Base-by-base conservation (phyloP, 2,113 vertebrate genomes). In the Haemorhous mexicanus region DNA sequence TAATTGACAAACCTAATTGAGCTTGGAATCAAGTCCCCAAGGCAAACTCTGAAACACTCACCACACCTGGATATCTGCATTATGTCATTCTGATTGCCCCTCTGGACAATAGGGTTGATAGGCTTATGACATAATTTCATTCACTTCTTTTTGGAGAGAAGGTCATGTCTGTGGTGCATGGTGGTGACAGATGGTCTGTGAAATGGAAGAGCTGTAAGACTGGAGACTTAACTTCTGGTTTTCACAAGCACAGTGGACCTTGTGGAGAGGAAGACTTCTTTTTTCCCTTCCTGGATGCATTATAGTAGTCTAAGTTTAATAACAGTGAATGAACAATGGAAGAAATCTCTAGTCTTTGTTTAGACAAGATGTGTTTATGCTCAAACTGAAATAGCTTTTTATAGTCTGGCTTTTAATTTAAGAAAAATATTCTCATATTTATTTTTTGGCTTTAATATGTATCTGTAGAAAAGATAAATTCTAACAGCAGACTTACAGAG, bases 11-110 rank as follows among this genome's bases (percentile, higher is more conserved):
- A 94, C 49, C 58, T 94, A 92, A 95, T 87, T 79, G 81, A 91
- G 74, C 84, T 79, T 73, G 74, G 77, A 84, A 79, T 87, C 56
- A 24, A 47, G 70, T 95, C 95, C 91, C 78, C 19, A 35, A 89
- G 93, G 94, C 91, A 93, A 69, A 33, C 75, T 82, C 10, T 3
- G 91, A 50, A 96, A 87, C 66, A 35, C 76, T 82, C 84, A 46
- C 81, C 78, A 95, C 95, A 97, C 94, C 95, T 96, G 96, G 89
- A 95, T 69, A 10, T 95, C 93, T 96, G 95, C 78, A 72, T 96
- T 95, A 53, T 89, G 84, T 95, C 78, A 83, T 91, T 87, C 61
- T 91, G 85, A 87, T 52, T 93, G 74, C 43, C 55, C 70, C 87
- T 70, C 84, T 94, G 84, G 82, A 96, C 83, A 88, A 77, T n/a